Evolutionary conservation across 2,113 vertebrate species (phyloP), one percentile per base, ranked within the genome.

Genomic region (Apus apus): DNA sequence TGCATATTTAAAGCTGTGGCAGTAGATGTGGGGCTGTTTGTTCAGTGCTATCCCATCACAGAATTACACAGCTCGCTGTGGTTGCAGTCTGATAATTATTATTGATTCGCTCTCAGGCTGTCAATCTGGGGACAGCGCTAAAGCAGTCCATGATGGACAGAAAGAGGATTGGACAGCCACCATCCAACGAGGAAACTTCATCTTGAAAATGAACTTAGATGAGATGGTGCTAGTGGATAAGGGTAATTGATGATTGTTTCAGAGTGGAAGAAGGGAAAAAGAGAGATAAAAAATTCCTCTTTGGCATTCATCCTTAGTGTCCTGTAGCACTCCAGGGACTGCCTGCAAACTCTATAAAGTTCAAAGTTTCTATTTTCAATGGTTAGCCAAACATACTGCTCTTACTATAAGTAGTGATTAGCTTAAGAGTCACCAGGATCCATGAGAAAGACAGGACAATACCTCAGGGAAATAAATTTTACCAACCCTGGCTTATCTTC

Each of bases 221-320:
- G 98, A 98, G 98, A 99, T 98, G 98, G 98, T 98, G 98, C 95
- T 92, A 97, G 98, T 98, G 98, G 99, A 99, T 99, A 98, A 98
- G 98, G 96, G 98, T 99, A 99, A 99, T 98, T 99, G 99, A 99
- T 99, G 98, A 99, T 98, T 99, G 98, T 99, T 99, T 99, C 98
- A 98, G 97, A 97, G 97, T 89, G 68, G 96, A 96, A 96, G 96
- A 98, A 96, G 93, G 96, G 96, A 93, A 97, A 97, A 97, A 96
- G 84, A 94, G 93, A 93, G 96, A 96, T 91, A 95, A 94, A 97
- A 97, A 98, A 96, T 96, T 96, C 92, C 96, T 95, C 95, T 95
- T 97, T 97, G 95, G 97, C 95, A 96, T 96, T 98, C 96, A 97
- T 98, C 87, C 94, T 96, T 92, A n/a, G 94, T 96, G 95, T 96